Conservation (phyloP, 2,797 vertebrate genomes). For the Nannoperca obscura region DNA sequence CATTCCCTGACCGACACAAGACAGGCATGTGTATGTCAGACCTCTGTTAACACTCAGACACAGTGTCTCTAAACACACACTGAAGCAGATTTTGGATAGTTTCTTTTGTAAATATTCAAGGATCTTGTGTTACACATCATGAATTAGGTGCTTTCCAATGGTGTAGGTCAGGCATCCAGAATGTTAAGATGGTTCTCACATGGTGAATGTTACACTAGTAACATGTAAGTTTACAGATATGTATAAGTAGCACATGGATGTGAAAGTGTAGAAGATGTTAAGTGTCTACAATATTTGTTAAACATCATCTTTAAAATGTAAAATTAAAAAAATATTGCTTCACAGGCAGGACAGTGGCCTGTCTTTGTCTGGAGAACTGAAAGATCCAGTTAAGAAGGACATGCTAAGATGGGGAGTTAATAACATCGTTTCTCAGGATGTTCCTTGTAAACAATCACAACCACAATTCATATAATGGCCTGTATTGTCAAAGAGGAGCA, state of each 20-base stretch:
- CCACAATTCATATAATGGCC: constrained; percentile 7
- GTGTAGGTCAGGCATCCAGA: constrained; percentile 30
- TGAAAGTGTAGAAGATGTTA: neutral
- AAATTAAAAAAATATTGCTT: neutral
- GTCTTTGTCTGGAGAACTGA: constrained; percentile 3
- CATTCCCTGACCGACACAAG: constrained; percentile 21
- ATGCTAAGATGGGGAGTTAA: neutral
- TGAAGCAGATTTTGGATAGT: constrained; percentile 26
- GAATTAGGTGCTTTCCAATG: constrained; percentile 29
- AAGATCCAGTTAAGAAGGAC: neutral
- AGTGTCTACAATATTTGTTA: neutral
- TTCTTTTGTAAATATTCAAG: constrained; percentile 41
- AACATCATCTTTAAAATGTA: no score
- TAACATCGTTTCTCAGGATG: constrained; percentile 6
- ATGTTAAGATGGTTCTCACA: constrained; percentile 5
- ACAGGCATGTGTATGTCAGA: constrained; percentile 1
- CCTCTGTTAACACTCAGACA: constrained; percentile 23
- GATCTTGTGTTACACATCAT: constrained; percentile 39
- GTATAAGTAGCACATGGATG: neutral
- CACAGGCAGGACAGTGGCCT: neutral
- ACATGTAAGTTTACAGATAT: neutral
- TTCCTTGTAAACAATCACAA: constrained; percentile 13
- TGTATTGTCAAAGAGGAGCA: constrained; percentile 3
- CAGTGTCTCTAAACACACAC: constrained; percentile 13
- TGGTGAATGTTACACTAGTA: neutral